Evolutionary conservation across 2,113 vertebrate genomes (phyloP).

Genomic region (Takifugu flavidus): DNA sequence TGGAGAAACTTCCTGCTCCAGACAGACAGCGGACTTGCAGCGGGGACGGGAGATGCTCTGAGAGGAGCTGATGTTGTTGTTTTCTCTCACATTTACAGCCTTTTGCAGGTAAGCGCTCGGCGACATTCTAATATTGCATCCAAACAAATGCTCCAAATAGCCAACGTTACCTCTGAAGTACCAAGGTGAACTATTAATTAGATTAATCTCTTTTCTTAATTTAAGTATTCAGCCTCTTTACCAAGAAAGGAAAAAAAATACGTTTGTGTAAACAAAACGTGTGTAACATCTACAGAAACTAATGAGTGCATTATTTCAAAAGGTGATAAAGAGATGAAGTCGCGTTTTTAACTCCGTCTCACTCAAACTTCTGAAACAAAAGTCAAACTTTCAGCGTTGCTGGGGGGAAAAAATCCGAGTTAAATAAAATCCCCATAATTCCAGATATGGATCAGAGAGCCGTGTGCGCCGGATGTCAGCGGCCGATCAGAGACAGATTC

Average conservation of each 20-base stretch:
- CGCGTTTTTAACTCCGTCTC: no score
- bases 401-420: constrained; percentile 5
- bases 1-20: constrained; percentile 35
- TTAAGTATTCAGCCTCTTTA: no score
- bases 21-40: constrained; percentile 6
- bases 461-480: constrained; percentile 88
- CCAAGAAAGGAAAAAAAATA: no score
- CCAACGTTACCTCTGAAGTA: no score
- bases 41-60: constrained; percentile 48
- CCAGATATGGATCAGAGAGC: constrained; percentile 76
- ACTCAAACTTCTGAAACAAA: background rate
- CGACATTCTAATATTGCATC: background rate
- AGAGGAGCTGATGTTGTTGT: background rate
- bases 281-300: no score
- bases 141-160: background rate
- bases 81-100: constrained; percentile 1
- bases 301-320: no score
- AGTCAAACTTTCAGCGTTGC: background rate
- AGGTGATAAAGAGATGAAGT: no score
- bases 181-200: no score
- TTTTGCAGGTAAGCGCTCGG: constrained; percentile 25
- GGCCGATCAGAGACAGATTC: constrained; percentile 87
- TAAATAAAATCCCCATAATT: constrained; percentile 9
- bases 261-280: no score
- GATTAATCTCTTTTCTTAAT: no score